phyloP scores from a whole-genome alignment of 2,113 vertebrate genomes.

The Sciurus niger region DNA sequence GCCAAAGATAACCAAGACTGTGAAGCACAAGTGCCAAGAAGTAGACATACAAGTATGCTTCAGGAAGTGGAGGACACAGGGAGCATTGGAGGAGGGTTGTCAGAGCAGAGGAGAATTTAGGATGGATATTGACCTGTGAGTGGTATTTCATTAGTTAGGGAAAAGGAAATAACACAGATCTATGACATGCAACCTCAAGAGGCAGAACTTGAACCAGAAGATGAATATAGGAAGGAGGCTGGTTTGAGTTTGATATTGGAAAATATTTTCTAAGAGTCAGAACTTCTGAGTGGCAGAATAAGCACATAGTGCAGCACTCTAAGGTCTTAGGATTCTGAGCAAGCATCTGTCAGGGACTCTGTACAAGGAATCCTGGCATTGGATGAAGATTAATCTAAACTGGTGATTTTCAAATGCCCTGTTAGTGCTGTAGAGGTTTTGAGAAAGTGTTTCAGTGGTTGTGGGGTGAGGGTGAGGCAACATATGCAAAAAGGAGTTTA shows the following conservation, averaged over 20 bases:
- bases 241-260: slow-evolving; percentile 16
- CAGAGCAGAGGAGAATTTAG: neutral
- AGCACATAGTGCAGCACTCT: neutral
- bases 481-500: neutral
- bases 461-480: neutral
- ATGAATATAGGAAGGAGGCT: neutral
- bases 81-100: neutral
- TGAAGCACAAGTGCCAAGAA: neutral
- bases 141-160: neutral
- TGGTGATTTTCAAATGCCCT: slow-evolving; percentile 27
- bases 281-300: neutral
- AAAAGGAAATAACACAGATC: neutral
- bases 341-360: neutral
- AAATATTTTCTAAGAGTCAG: slow-evolving; percentile 41
- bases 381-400: slow-evolving; percentile 19
- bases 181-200: neutral
- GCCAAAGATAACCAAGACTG: neutral
- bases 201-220: slow-evolving; percentile 37
- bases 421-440: slow-evolving; percentile 21
- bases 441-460: neutral
- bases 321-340: neutral
- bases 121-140: neutral
- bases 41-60: neutral
- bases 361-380: slow-evolving; percentile 6
- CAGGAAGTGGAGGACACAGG: neutral